Conservation (phyloP, 2,888 invertebrate species). For the Catotricha subobsoleta region DNA sequence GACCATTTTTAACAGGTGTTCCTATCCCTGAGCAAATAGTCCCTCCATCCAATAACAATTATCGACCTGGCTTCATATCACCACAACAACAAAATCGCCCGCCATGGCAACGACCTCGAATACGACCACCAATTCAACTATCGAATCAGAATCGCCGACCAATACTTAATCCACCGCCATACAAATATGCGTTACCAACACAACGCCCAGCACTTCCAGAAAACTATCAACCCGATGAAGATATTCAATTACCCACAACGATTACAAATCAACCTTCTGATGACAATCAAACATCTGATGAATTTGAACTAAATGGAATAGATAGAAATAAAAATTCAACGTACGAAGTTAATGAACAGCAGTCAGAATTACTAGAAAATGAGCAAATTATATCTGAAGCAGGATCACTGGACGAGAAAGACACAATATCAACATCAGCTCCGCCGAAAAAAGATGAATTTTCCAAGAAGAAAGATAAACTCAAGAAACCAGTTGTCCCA, state of each 20-base stretch:
- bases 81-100: constrained; percentile 34
- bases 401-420: not conserved
- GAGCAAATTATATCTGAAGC: not conserved
- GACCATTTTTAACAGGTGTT: constrained; percentile 47
- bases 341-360: no score
- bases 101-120: constrained; percentile 47
- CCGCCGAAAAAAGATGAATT: not conserved
- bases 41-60: constrained; percentile 34
- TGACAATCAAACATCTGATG: not conserved
- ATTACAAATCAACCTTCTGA: not conserved
- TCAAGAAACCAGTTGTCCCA: constrained; percentile 17
- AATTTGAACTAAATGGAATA: not conserved
- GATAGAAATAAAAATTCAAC: no score
- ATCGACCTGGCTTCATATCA: constrained; percentile 38
- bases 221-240: not conserved
- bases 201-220: constrained; percentile 17
- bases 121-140: constrained; percentile 29
- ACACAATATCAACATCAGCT: not conserved
- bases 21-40: constrained; percentile 58
- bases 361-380: no score
- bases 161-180: constrained; percentile 44
- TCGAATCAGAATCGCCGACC: constrained; percentile 32
- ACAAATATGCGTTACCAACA: constrained; percentile 32
- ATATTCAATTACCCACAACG: not conserved
- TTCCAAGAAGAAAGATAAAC: constrained; percentile 16